These are phyloP conservation scores for Phoxinus phoxinus DNA, from an alignment of 2,113 vertebrate genomes.

Conservation along the genomic window DNA sequence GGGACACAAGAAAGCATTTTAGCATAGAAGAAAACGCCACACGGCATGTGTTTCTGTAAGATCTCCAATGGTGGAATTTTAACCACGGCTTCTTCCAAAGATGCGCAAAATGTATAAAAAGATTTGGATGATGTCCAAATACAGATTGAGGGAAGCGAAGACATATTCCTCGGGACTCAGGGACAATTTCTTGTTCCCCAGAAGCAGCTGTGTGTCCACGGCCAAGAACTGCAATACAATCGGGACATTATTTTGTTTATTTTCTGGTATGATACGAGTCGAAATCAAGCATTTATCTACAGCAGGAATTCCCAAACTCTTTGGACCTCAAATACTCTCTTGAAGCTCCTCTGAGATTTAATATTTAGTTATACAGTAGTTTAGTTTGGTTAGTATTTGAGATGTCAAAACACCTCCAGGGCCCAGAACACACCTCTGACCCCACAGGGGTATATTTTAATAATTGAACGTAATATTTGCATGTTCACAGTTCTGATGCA, in stretches of 20 bases:
- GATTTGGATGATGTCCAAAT: conserved; percentile 74
- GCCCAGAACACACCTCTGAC: too few species aligned
- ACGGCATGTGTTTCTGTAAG: not conserved
- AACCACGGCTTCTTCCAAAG: conserved; percentile 44
- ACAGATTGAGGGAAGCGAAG: conserved; percentile 73
- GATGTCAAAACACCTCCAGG: too few species aligned
- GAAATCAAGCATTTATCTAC: not conserved
- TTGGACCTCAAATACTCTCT: not conserved
- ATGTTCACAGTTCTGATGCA: not conserved
- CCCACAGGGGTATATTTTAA: not conserved
- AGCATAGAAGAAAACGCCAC: not conserved
- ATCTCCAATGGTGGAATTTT: not conserved
- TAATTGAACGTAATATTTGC: not conserved
- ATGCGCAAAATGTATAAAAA: conserved; percentile 72
- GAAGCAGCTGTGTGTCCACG: conserved; percentile 88
- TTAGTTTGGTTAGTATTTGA: too few species aligned
- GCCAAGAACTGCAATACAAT: conserved; percentile 83
- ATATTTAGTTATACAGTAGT: too few species aligned
- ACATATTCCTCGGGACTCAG: conserved; percentile 75
- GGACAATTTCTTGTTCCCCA: conserved; percentile 88
- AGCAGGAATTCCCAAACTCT: not conserved
- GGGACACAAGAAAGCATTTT: not conserved
- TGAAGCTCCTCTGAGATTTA: not conserved
- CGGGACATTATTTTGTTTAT: not conserved
- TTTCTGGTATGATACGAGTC: not conserved